A percentile compares a stretch with the other conserved stretches of the same genome.
Conservation (phyloP, 2,797 vertebrate genomes). For the Epinephelus coioides region DNA sequence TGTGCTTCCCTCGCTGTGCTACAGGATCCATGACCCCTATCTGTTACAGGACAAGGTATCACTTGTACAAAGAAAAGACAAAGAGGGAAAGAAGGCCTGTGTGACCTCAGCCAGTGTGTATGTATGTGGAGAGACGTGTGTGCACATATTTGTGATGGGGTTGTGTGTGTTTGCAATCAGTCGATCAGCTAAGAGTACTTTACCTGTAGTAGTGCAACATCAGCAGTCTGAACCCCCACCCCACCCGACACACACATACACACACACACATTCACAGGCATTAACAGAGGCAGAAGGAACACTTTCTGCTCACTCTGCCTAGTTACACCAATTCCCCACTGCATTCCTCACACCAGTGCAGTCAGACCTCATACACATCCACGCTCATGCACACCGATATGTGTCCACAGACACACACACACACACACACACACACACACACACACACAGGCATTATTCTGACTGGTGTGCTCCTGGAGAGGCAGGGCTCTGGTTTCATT, state of each 20-base stretch:
- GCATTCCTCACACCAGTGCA: constrained; percentile 69
- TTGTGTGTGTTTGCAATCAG: constrained; percentile 68
- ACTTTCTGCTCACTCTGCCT: constrained; percentile 67
- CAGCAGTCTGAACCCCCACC: constrained; percentile 68
- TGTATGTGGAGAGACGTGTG: constrained; percentile 26
- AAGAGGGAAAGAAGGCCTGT: constrained; percentile 52
- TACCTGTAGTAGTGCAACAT: constrained; percentile 73
- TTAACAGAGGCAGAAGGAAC: constrained; percentile 62
- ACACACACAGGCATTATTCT: constrained; percentile 57
- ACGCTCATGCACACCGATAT: constrained; percentile 48
- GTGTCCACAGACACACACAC: constrained; percentile 34
- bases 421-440: constrained; percentile 21
- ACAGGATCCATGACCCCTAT: constrained; percentile 71
- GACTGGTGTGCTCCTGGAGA: constrained; percentile 71
- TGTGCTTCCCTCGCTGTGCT: constrained; percentile 40
- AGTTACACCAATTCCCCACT: constrained; percentile 74
- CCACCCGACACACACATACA: constrained; percentile 26
- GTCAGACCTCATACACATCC: constrained; percentile 62
- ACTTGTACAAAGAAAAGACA: constrained; percentile 59
- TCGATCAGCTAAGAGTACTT: constrained; percentile 64
- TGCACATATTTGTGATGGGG: constrained; percentile 47
- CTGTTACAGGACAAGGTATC: constrained; percentile 71
- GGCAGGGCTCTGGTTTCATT: constrained; percentile 86
- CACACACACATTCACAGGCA: constrained; percentile 32
- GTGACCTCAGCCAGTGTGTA: constrained; percentile 57